Percentiles rank a stretch among this genome's conserved stretches.
Conservation (phyloP, 2,797 vertebrate species). For the Cossypha dichroa region DNA sequence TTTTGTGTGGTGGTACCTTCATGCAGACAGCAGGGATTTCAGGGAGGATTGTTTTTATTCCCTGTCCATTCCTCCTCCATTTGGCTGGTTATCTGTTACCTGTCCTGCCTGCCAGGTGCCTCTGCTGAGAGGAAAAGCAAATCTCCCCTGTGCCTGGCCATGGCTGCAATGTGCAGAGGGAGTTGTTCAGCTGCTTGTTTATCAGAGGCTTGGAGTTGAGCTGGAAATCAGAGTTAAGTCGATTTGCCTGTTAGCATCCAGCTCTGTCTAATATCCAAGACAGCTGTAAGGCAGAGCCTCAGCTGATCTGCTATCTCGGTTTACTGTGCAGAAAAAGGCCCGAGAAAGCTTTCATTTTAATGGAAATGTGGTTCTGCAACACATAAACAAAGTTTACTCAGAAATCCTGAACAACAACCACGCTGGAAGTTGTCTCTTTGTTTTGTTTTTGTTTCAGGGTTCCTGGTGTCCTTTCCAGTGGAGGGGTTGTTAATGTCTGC, state of each 20-base stretch:
- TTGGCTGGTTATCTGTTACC: not conserved
- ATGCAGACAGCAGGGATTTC: not conserved
- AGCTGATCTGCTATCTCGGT: conserved; percentile 22
- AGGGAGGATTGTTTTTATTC: not conserved
- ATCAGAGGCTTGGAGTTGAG: conserved; percentile 55
- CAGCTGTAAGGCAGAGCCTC: conserved; percentile 25
- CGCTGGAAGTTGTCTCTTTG: not conserved
- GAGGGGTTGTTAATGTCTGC: not conserved
- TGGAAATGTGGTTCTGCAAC: not conserved
- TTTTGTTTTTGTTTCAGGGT: not conserved
- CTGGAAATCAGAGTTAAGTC: conserved; percentile 52
- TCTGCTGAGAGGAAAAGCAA: not conserved
- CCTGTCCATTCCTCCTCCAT: not conserved
- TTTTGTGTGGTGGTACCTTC: not conserved
- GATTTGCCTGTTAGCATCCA: conserved; percentile 41
- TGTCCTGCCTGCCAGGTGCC: not conserved
- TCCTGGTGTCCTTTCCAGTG: not conserved
- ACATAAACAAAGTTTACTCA: not conserved
- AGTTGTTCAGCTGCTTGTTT: conserved; percentile 62
- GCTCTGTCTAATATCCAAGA: conserved; percentile 71
- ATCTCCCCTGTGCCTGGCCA: not conserved
- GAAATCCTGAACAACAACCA: not conserved
- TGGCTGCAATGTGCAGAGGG: not conserved
- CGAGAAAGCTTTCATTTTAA: not conserved
- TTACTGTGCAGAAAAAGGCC: conserved; percentile 4